Conservation (phyloP, 2,113 vertebrate genomes). For the Thalassoma bifasciatum region DNA sequence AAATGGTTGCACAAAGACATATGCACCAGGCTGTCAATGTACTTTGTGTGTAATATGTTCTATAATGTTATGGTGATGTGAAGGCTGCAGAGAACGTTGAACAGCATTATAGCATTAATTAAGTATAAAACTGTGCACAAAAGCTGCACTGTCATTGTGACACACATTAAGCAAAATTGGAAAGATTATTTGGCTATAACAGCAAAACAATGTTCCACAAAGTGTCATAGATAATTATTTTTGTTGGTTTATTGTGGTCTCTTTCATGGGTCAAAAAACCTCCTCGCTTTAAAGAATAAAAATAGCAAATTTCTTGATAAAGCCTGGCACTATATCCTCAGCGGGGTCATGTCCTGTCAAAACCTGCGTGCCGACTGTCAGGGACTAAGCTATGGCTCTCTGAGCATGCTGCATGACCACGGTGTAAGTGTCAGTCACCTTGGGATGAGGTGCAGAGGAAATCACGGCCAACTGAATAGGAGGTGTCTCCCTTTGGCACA, state of each 20-base stretch:
- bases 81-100: too few relatives aligned
- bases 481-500: constrained; percentile 62
- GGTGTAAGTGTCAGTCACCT: constrained; percentile 77
- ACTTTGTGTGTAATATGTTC: too few relatives aligned
- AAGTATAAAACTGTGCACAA: too few relatives aligned
- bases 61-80: too few relatives aligned
- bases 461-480: constrained; percentile 70
- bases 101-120: too few relatives aligned
- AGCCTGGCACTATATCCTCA: constrained; percentile 46
- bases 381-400: constrained; percentile 67
- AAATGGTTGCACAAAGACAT: too few relatives aligned
- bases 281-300: background rate
- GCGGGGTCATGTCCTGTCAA: constrained; percentile 68
- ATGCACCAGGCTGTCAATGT: too few relatives aligned
- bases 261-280: constrained; percentile 4
- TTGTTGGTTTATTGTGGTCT: constrained; percentile 1
- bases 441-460: constrained; percentile 64
- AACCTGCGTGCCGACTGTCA: constrained; percentile 71
- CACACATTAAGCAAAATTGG: too few relatives aligned
- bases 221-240: too few relatives aligned
- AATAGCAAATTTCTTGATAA: constrained; percentile 20
- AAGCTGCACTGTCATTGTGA: too few relatives aligned
- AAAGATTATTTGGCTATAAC: too few relatives aligned
- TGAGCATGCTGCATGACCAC: constrained; percentile 68
- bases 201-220: too few relatives aligned